These are phyloP conservation scores for Eulemur macaco DNA, from an alignment of 2,113 vertebrate genomes.

Conservation along the genomic window DNA sequence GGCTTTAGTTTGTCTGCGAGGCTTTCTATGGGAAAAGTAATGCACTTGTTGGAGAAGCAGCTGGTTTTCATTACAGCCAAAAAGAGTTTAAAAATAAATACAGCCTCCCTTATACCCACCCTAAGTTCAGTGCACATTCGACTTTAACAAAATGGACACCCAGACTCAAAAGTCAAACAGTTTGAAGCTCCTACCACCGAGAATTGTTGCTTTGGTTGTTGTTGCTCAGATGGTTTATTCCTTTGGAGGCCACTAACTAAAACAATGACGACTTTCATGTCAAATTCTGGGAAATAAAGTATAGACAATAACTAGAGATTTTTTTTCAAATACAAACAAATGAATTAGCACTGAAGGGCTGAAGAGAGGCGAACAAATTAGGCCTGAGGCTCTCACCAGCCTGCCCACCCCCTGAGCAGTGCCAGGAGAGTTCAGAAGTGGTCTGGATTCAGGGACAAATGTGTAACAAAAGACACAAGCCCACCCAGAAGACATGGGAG, in stretches of 20 bases:
- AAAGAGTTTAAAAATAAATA: conserved; percentile 70
- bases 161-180: conserved; percentile 54
- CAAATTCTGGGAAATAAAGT: conserved; percentile 60
- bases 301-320: conserved; percentile 54
- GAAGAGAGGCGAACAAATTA: conserved; percentile 65
- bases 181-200: not conserved
- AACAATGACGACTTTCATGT: conserved; percentile 74
- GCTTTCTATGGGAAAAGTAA: conserved; percentile 30
- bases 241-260: conserved; percentile 40
- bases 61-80: conserved; percentile 68
- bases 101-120: not conserved
- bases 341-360: conserved; percentile 41
- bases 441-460: conserved; percentile 34
- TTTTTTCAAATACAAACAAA: conserved; percentile 61
- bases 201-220: not conserved
- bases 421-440: conserved; percentile 28
- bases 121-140: conserved; percentile 37
- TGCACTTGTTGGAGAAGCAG: conserved; percentile 54
- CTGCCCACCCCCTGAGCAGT: not conserved
- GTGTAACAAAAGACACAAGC: conserved; percentile 53
- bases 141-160: conserved; percentile 34
- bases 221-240: conserved; percentile 35
- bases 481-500: conserved; percentile 74
- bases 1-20: not conserved
- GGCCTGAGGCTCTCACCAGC: conserved; percentile 5